phyloP scores from a whole-genome alignment of 2,113 vertebrate species.

The human (Homo sapiens) region GRCh38 chr4:128447001-128447500 shows the following conservation, averaged over 20 bases:
- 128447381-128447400: background rate
- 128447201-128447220: background rate
- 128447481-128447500: background rate
- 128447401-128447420: background rate
- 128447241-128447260: background rate
- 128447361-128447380: background rate
- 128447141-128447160: background rate
- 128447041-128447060: background rate
- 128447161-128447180: background rate
- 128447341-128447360: background rate
- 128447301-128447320: background rate
- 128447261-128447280: background rate
- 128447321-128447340: background rate
- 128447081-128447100: background rate
- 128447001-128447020: background rate
- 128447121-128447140: background rate
- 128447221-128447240: background rate
- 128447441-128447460: background rate
- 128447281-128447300: background rate
- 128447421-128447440: background rate
- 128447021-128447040: background rate
- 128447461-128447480: background rate
- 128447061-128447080: background rate
- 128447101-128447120: background rate
- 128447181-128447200: background rate